Evolutionary conservation across 2,113 vertebrate species (phyloP).

Genomic region (Epinephelus lanceolatus): DNA sequence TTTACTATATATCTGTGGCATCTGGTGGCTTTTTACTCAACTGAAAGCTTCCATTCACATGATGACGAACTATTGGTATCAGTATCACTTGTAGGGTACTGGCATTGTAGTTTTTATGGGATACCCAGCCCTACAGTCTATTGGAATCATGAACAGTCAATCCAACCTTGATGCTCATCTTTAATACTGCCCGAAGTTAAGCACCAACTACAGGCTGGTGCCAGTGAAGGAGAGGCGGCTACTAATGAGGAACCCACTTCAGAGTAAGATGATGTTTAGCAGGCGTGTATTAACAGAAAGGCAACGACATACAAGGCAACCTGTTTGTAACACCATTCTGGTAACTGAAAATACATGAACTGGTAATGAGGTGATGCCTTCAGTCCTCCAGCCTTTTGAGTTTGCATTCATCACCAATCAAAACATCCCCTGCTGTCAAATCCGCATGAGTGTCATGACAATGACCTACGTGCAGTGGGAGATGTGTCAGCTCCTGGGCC

Average conservation of each 20-base stretch:
- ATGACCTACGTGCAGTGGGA: background rate
- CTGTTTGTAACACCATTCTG: conserved; percentile 51
- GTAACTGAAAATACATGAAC: conserved; percentile 60
- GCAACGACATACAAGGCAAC: conserved; percentile 49
- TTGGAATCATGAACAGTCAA: no score
- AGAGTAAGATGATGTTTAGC: background rate
- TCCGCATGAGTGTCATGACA: conserved; percentile 2
- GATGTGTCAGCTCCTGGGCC: conserved; percentile 2
- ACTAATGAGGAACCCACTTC: conserved; percentile 17
- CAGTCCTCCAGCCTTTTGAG: background rate
- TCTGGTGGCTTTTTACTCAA: no score
- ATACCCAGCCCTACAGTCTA: no score
- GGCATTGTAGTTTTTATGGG: no score
- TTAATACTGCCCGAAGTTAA: conserved; percentile 21
- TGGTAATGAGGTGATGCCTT: conserved; percentile 31
- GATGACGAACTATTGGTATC: no score
- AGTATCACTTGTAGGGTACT: no score
- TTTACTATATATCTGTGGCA: no score
- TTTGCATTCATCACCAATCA: conserved; percentile 1
- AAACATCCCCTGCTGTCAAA: conserved; percentile 24
- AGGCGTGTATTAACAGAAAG: conserved; percentile 41
- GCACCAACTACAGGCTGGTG: background rate
- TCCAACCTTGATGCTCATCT: background rate
- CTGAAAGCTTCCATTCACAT: no score
- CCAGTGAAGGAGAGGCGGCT: background rate